These are phyloP conservation scores for Hylaeus volcanicus DNA, from an alignment of 1,140 invertebrate genomes.

Conservation along the genomic window DNA sequence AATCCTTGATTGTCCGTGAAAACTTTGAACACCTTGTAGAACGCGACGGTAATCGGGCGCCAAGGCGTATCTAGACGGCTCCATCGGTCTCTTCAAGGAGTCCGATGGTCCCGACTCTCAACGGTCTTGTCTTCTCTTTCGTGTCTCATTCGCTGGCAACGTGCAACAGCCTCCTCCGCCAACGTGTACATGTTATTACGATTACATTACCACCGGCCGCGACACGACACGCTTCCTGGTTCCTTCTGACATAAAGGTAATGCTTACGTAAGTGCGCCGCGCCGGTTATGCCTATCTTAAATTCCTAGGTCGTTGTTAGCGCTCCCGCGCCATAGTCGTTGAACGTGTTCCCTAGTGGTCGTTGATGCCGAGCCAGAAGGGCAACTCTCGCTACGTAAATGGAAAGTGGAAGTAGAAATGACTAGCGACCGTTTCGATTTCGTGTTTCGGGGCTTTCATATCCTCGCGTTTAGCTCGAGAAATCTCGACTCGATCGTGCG, in stretches of 20 bases:
- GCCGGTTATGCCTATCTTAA: constrained; percentile 37
- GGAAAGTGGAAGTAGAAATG: too few species aligned
- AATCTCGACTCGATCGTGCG: neutral
- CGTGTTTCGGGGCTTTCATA: too few species aligned
- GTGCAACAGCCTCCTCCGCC: constrained; percentile 20
- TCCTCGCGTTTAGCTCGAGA: neutral
- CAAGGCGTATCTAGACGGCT: neutral
- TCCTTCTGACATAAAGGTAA: constrained; percentile 45
- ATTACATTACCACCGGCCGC: constrained; percentile 35
- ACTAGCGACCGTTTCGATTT: neutral
- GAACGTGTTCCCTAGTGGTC: constrained; percentile 24
- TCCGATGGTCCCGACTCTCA: neutral
- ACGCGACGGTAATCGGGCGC: neutral
- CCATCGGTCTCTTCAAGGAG: neutral
- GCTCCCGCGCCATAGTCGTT: constrained; percentile 8
- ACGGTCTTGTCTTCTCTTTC: neutral
- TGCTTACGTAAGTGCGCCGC: constrained; percentile 31
- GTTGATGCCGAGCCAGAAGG: constrained; percentile 1
- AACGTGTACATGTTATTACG: constrained; percentile 37
- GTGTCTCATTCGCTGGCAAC: neutral
- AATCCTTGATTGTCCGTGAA: too few species aligned
- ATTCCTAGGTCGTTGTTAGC: constrained; percentile 42
- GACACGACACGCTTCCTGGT: constrained; percentile 48
- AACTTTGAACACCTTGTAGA: too few species aligned
- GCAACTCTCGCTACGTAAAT: neutral